Base-by-base conservation (phyloP, 2,888 invertebrate genomes). In the Willowsia nigromaculata region DNA sequence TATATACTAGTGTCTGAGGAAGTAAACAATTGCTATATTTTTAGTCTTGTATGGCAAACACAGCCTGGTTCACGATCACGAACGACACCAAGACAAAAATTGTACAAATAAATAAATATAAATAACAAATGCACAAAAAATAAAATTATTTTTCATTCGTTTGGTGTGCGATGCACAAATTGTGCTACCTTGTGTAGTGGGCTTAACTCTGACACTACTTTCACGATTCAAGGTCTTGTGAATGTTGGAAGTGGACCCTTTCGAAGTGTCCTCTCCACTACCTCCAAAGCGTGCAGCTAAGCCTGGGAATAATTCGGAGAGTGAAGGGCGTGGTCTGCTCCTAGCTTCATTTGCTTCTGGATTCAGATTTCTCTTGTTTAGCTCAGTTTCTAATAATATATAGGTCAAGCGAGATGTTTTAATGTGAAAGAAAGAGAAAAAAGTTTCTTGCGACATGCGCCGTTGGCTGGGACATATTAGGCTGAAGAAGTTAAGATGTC, bases 301-400 rank as follows among this genome's bases (percentile, higher is more conserved):
- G 25, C 92, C 91, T 71, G 92, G 93, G 86, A 93, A 92, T 56
- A 93, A 89, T 90, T 93, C 93, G 43, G 93, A 92, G 37, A 93
- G 89, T 33, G 92, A 92, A 53, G 92, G 92, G 71, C 93, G 89
- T 62, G 92, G 92, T 84, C 92, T 84, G 76, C 91, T 87, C 37
- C 92, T 85, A 78, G 89, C 90, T 76, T 92, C 93, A 59, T 88
- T 88, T 56, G 91, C 86, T 78, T 92, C 92, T 53, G 92, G 90
- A 74, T 91, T 91, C 88, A 92, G 89, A 85, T 92, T 91, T 90
- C 91, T 85, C 90, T 91, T 92, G 85, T 91, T 92, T 78, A 91
- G 56, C 84, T 91, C 87, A 22, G 91, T 91, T 89, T 93, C 92
- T 86, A 83, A 86, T 78, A 76, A 76, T 76, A 78, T 78, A 78